Percentiles rank a stretch among this genome's conserved stretches.
These are phyloP conservation scores for Melanargia galathea DNA, from an alignment of 2,888 invertebrate genomes.

Conservation along the genomic window DNA sequence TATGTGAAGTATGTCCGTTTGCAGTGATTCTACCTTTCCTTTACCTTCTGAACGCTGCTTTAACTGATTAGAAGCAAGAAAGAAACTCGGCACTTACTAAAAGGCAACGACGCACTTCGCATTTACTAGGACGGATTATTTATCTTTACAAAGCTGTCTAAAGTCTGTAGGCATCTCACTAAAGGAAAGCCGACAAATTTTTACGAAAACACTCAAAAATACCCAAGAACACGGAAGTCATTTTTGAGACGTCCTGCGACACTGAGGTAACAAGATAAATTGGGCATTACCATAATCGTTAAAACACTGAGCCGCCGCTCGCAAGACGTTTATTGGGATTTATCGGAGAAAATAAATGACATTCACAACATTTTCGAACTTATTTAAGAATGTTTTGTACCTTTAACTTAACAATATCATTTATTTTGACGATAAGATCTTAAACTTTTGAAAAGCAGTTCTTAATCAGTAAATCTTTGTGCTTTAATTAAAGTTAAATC, in stretches of 20 bases:
- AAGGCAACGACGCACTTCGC: too few species aligned
- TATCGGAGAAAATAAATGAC: conserved; percentile 14
- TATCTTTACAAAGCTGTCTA: not conserved
- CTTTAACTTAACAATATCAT: not conserved
- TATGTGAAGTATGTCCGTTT: too few species aligned
- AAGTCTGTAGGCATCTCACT: not conserved
- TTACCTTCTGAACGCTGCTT: too few species aligned
- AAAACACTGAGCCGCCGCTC: conserved; percentile 21
- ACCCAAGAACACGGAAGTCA: conserved; percentile 13
- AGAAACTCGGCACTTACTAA: too few species aligned
- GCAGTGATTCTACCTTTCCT: too few species aligned
- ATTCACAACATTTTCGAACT: not conserved
- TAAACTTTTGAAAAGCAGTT: not conserved
- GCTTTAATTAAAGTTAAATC: too few species aligned
- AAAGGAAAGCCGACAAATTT: conserved; percentile 8
- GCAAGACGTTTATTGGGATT: conserved; percentile 23
- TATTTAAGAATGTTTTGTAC: conserved; percentile 5
- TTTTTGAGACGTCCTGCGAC: conserved; percentile 11
- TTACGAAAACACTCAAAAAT: conserved; percentile 12
- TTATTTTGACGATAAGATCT: not conserved
- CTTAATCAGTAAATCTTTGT: too few species aligned
- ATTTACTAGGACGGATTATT: too few species aligned
- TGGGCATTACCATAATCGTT: conserved; percentile 23
- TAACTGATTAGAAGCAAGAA: too few species aligned
- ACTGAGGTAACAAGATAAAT: conserved; percentile 21